phyloP scores from a whole-genome alignment of 2,113 vertebrate genomes.

The Apus apus region DNA sequence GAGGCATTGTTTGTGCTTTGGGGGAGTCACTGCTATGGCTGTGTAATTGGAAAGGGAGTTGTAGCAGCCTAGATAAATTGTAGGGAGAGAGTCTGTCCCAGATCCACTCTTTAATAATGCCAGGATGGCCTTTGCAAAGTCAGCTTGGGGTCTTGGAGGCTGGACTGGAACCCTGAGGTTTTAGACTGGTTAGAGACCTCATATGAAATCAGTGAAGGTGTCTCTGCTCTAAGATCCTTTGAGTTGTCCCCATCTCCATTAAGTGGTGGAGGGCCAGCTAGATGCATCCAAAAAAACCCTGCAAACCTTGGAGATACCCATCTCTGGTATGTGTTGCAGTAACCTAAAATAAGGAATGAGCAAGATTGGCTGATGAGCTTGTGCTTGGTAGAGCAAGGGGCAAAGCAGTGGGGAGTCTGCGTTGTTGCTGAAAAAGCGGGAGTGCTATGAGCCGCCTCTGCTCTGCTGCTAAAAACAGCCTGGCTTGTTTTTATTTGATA shows the following conservation, averaged over 20 bases:
- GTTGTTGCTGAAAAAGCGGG: constrained; percentile 34
- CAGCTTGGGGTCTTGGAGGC: neutral
- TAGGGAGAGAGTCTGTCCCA: neutral
- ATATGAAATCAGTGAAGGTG: neutral
- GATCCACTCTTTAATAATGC: neutral
- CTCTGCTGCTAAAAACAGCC: constrained; percentile 53
- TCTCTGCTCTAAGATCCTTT: neutral
- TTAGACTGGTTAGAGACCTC: neutral
- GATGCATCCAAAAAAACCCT: neutral
- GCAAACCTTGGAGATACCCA: neutral
- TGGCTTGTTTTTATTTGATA: constrained; percentile 42
- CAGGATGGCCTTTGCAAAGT: neutral
- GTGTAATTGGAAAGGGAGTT: neutral
- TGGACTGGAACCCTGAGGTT: neutral
- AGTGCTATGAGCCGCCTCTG: constrained; percentile 54
- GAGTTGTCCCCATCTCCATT: neutral
- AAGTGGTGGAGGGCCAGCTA: neutral
- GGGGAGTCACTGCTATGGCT: neutral
- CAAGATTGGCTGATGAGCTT: constrained; percentile 19
- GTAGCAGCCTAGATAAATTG: neutral
- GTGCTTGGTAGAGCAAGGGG: constrained; percentile 48
- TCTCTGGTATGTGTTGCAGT: constrained; percentile 21
- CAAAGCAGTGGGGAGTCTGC: neutral
- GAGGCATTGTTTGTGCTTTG: neutral
- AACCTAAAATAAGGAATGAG: constrained; percentile 10